These are phyloP conservation scores for Bradypodion ventrale DNA, from an alignment of 2,797 vertebrate genomes.

Conservation along the genomic window DNA sequence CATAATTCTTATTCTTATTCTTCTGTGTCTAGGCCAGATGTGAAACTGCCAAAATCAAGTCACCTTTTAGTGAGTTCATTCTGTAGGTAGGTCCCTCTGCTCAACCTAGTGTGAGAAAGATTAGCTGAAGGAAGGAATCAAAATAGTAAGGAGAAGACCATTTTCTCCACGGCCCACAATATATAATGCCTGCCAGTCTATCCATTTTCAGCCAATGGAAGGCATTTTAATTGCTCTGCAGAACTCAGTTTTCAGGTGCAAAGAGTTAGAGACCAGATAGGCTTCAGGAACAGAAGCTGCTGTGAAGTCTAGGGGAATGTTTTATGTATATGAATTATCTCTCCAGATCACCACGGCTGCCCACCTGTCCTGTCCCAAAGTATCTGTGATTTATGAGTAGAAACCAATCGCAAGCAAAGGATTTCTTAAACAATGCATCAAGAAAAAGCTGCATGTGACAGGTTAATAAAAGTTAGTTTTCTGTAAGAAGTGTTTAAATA, in stretches of 20 bases:
- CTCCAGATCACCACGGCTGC: not conserved
- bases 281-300: not conserved
- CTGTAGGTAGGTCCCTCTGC: too few relatives aligned
- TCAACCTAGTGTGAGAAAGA: too few relatives aligned
- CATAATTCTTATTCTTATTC: too few relatives aligned
- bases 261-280: not conserved
- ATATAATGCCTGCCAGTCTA: not conserved
- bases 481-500: conserved; percentile 46
- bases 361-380: not conserved
- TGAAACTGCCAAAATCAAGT: too few relatives aligned
- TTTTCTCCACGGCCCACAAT: not conserved
- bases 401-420: not conserved
- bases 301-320: conserved; percentile 34
- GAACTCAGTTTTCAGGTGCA: not conserved
- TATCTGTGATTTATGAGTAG: rapidly evolving
- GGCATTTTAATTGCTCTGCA: not conserved
- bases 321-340: conserved; percentile 23
- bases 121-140: not conserved
- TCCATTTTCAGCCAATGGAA: not conserved
- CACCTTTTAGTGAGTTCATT: too few relatives aligned
- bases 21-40: too few relatives aligned
- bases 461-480: conserved; percentile 61
- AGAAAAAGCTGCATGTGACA: conserved; percentile 40
- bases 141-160: not conserved
- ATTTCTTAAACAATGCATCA: conserved; percentile 36